Percentiles rank a stretch among this genome's conserved stretches.
phyloP scores from a whole-genome alignment of 2,113 vertebrate species.

The Thamnophis sirtalis region DNA sequence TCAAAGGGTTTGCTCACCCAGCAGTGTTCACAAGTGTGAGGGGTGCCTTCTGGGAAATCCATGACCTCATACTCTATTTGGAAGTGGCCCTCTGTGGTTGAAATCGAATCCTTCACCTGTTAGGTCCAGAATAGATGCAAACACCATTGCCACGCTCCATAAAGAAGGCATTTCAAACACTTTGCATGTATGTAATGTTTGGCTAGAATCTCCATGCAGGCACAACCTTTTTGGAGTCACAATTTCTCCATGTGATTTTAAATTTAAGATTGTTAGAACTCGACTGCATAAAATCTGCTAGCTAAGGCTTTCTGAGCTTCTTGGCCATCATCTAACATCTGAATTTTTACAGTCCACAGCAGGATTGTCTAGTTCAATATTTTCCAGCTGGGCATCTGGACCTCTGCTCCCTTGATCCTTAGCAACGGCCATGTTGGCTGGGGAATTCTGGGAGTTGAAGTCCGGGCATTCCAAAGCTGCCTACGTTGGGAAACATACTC shows the following conservation, averaged over 20 bases:
- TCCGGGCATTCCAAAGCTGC: not conserved
- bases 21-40: slow-evolving; percentile 20
- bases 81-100: slow-evolving; percentile 5
- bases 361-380: not conserved
- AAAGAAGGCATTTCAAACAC: slow-evolving; percentile 15
- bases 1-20: not conserved
- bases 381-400: not conserved
- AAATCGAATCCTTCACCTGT: slow-evolving; percentile 46
- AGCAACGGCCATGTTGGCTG: not conserved
- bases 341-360: not conserved
- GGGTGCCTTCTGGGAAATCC: slow-evolving; percentile 16
- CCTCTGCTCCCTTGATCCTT: not conserved
- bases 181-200: slow-evolving; percentile 13
- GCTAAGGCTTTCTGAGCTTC: not conserved
- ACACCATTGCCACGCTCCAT: slow-evolving; percentile 26
- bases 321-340: not conserved
- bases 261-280: not conserved
- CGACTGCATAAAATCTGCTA: not conserved
- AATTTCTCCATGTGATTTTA: slow-evolving; percentile 8
- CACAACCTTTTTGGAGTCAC: not conserved
- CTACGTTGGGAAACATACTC: not conserved
- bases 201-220: slow-evolving; percentile 22
- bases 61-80: not conserved
- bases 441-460: not conserved
- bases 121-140: slow-evolving; percentile 24